Base-by-base conservation (phyloP, 2,797 vertebrate genomes). In the Falco berigora region DNA sequence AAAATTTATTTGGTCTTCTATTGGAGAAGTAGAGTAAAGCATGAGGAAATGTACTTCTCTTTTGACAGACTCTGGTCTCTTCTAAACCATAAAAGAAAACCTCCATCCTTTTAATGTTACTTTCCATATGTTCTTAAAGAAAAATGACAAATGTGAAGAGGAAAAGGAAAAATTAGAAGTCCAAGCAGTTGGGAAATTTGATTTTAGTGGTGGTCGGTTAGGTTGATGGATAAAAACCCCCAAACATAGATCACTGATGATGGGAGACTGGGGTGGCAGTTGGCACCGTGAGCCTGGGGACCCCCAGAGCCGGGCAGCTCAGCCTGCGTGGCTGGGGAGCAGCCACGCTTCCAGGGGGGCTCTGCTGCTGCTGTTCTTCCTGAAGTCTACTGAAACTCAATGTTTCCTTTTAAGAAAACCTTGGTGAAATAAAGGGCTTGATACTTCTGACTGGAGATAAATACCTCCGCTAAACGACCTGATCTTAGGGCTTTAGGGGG, bases 231-330 rank as follows among this genome's bases (percentile, higher is more conserved):
- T 77, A 61, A 61, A 38, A 47, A 82, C 40, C 28, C 0, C 8
- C 32, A 55, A 81, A 17, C 3, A 0, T 0, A 62, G 14, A 23
- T 83, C n/a, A 32, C 24, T 36, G 64, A 1, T 0, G 0, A n/a
- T 42, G 42, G 25, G 12, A 73, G 32, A 15, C 4, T 36, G 68
- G 58, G 6, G 4, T 2, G 5, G n/a, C n/a, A 72, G 58, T 8
- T 8, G 21, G 3, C 13, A 5, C 17, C 3, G 15, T 24, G 42
- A 87, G 17, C 28, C 12, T 28, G 20, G 24, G 19, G 2, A 67
- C 17, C 13, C 49, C 13, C 20, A 44, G 49, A 59, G 56, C 20
- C 77, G 72, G 53, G 49, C n/a, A 47, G 59, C 55, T 36, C 55
- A 52, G 10, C 8, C 74, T 24, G 12, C 6, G 0, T 0, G 10